Percentiles rank a stretch among this genome's conserved stretches.
Evolutionary conservation across 2,888 invertebrate species (phyloP).

Genomic region (Luffia ferchaultella): DNA sequence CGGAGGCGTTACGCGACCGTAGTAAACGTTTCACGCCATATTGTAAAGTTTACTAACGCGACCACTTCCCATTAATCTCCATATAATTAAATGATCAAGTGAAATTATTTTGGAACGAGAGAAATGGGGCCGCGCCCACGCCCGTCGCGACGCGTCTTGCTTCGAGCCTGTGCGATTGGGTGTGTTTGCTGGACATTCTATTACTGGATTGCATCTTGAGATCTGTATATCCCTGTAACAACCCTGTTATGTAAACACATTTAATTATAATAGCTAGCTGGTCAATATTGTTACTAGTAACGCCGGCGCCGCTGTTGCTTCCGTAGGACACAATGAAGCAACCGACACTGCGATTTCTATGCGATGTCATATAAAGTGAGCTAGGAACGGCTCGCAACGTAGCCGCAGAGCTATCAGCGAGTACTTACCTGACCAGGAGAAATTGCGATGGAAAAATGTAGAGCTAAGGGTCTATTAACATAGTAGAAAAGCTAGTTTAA

Average conservation of each 20-base stretch:
- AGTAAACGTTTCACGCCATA: constrained; percentile 37
- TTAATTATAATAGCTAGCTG: too few relatives aligned
- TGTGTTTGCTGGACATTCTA: not conserved
- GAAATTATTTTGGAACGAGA: constrained; percentile 59
- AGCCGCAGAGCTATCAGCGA: constrained; percentile 23
- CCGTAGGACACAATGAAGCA: too few relatives aligned
- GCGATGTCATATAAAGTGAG: too few relatives aligned
- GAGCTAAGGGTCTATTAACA: constrained; percentile 54
- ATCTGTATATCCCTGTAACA: too few relatives aligned
- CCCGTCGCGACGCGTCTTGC: constrained; percentile 24
- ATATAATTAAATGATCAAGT: constrained; percentile 65
- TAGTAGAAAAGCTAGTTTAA: constrained; percentile 60
- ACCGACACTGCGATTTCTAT: too few relatives aligned
- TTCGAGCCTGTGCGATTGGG: constrained; percentile 21
- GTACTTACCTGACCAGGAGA: constrained; percentile 41
- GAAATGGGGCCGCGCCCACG: constrained; percentile 53
- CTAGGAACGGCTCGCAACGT: too few relatives aligned
- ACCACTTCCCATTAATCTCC: constrained; percentile 61
- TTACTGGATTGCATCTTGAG: too few relatives aligned
- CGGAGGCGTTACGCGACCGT: constrained; percentile 17
- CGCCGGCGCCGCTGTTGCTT: too few relatives aligned
- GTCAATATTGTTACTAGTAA: too few relatives aligned
- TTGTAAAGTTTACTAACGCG: constrained; percentile 47
- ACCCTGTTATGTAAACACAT: too few relatives aligned
- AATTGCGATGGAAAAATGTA: constrained; percentile 58